These are phyloP conservation scores for Remorina albescens DNA, from an alignment of 2,797 vertebrate genomes.

Conservation along the genomic window DNA sequence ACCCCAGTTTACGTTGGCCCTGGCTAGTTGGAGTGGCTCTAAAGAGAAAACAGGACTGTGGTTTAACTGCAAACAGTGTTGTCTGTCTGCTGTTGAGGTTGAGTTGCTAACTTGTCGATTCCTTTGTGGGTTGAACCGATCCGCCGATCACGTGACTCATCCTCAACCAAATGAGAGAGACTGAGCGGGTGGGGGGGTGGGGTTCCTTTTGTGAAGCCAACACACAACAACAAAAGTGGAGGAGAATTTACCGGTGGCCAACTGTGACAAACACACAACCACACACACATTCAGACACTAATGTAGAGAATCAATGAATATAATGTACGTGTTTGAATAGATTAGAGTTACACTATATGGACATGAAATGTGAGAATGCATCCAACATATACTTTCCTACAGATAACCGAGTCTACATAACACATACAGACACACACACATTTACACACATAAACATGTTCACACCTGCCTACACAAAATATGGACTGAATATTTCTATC, in stretches of 20 bases:
- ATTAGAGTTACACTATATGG: slow-evolving; percentile 75
- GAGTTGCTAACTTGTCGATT: slow-evolving; percentile 30
- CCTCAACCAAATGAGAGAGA: slow-evolving; percentile 31
- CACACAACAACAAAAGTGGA: slow-evolving; percentile 59
- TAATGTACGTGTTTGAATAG: slow-evolving; percentile 82
- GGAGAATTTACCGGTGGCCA: slow-evolving; percentile 78
- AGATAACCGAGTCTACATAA: slow-evolving; percentile 37
- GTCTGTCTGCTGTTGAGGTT: slow-evolving; percentile 58
- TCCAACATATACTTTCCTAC: slow-evolving; percentile 52
- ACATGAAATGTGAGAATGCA: slow-evolving; percentile 72
- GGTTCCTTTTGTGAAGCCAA: slow-evolving; percentile 45
- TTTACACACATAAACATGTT: slow-evolving; percentile 40
- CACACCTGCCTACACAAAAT: slow-evolving; percentile 70
- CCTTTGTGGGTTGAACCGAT: slow-evolving; percentile 34
- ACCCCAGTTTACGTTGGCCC: slow-evolving; percentile 14
- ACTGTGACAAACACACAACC: slow-evolving; percentile 81
- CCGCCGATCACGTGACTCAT: slow-evolving; percentile 30
- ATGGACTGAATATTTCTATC: slow-evolving; percentile 77
- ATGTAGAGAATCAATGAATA: slow-evolving; percentile 80
- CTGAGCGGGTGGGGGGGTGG: slow-evolving; percentile 13
- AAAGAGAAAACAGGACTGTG: slow-evolving; percentile 59
- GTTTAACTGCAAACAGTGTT: slow-evolving; percentile 26
- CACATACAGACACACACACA: slow-evolving; percentile 29
- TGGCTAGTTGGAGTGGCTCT: slow-evolving; percentile 43
- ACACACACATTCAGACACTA: slow-evolving; percentile 45